Evolutionary conservation across 2,113 vertebrate species (phyloP).

Genomic region (Monarcha castaneiventris): DNA sequence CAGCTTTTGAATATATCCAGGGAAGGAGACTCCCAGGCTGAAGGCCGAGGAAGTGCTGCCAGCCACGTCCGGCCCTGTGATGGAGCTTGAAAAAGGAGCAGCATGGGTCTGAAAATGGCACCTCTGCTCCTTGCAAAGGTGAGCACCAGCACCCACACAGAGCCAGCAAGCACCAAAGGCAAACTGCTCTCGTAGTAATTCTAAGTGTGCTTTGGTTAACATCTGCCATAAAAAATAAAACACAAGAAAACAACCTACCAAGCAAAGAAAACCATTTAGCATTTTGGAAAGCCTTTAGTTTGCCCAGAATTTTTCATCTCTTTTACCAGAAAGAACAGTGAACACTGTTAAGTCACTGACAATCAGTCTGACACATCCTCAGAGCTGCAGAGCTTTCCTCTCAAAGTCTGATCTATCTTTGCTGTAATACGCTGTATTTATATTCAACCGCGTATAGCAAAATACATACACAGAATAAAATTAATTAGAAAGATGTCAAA

Average conservation of each 20-base stretch:
- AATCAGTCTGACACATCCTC: not conserved
- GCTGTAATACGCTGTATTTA: not conserved
- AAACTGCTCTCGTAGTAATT: not conserved
- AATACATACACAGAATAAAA: not conserved
- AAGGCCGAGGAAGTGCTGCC: not conserved
- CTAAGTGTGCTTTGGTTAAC: not conserved
- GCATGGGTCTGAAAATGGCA: accelerated
- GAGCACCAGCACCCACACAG: not conserved
- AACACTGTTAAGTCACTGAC: not conserved
- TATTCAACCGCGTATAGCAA: not conserved
- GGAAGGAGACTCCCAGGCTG: not conserved
- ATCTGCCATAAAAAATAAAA: not conserved
- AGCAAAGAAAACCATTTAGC: not conserved
- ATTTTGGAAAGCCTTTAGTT: not conserved
- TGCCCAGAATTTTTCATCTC: not conserved
- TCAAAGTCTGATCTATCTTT: not conserved
- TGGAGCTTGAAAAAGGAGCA: not conserved
- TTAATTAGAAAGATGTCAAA: not conserved
- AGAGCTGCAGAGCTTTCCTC: not conserved
- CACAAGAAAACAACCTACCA: not conserved
- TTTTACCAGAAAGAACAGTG: not conserved
- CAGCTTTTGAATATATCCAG: not conserved
- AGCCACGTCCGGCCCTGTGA: not conserved
- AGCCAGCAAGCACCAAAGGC: not conserved
- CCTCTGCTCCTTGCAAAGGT: not conserved